These are phyloP conservation scores for Synanthedon myopaeformis DNA, from an alignment of 2,888 invertebrate species.

Conservation along the genomic window DNA sequence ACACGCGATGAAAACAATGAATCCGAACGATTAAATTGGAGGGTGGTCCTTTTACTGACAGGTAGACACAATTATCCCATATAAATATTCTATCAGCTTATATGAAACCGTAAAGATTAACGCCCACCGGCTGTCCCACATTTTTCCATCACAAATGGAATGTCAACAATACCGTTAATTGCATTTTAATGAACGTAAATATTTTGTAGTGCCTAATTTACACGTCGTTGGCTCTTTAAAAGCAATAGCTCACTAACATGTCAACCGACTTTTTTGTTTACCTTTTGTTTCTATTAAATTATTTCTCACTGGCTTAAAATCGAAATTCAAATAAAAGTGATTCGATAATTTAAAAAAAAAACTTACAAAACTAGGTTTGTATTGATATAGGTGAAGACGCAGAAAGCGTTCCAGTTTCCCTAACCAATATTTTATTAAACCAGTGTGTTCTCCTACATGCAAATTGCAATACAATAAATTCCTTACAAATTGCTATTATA, in stretches of 20 bases:
- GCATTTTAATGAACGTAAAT: slow-evolving; percentile 18
- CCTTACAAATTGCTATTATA: too few species aligned
- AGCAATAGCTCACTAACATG: neutral
- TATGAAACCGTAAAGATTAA: slow-evolving; percentile 7
- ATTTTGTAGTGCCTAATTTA: slow-evolving; percentile 13
- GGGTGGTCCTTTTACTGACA: neutral
- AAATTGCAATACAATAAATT: too few species aligned
- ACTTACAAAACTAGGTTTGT: too few species aligned
- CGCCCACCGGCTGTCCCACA: slow-evolving; percentile 5
- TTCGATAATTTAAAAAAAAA: too few species aligned
- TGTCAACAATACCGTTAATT: slow-evolving; percentile 19
- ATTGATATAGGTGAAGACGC: too few species aligned
- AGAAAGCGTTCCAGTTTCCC: too few species aligned
- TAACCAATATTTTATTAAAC: too few species aligned
- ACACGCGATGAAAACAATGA: neutral
- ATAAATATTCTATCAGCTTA: slow-evolving; percentile 1
- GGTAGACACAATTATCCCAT: slow-evolving; percentile 2
- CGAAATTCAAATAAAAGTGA: too few species aligned
- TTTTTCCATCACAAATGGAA: slow-evolving; percentile 11
- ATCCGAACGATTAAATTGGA: slow-evolving; percentile 1
- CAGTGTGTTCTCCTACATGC: too few species aligned
- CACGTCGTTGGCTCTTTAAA: neutral
- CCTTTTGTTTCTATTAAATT: too few species aligned
- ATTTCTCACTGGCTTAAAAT: too few species aligned
- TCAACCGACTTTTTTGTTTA: neutral